Conservation (phyloP, 2,888 invertebrate genomes). For the Drosophila aldrichi region DNA sequence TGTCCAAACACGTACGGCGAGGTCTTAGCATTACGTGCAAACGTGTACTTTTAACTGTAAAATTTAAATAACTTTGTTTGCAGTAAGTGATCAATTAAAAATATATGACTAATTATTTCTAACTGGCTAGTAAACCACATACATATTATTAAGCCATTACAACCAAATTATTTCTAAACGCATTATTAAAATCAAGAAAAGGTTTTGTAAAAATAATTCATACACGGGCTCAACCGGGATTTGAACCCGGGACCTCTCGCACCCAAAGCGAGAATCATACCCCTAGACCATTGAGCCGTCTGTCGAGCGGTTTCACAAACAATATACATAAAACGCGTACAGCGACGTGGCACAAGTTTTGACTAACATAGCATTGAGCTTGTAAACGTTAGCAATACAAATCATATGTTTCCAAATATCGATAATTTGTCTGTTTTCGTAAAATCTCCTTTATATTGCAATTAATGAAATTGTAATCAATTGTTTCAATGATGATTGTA, state of each 20-base stretch:
- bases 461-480: not conserved
- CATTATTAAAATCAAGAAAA: not conserved
- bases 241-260: slow-evolving; percentile 85
- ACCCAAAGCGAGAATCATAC: slow-evolving; percentile 85
- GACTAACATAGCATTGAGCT: slow-evolving; percentile 19
- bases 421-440: not conserved
- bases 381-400: not conserved
- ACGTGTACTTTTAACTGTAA: slow-evolving; percentile 15
- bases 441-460: too few species aligned
- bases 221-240: slow-evolving; percentile 84
- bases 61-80: slow-evolving; percentile 14
- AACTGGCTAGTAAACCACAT: not conserved
- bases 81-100: slow-evolving; percentile 11
- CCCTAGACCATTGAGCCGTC: slow-evolving; percentile 85
- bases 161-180: not conserved
- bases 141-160: not conserved
- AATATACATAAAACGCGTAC: accelerated
- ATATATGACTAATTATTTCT: slow-evolving; percentile 1
- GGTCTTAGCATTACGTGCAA: slow-evolving; percentile 42
- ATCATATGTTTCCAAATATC: not conserved
- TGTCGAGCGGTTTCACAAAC: not conserved
- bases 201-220: not conserved
- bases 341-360: not conserved
- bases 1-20: slow-evolving; percentile 43
- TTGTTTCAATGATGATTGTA: not conserved